These are phyloP conservation scores for Rhadinocentrus ornatus DNA, from an alignment of 2,797 vertebrate species.

Conservation along the genomic window DNA sequence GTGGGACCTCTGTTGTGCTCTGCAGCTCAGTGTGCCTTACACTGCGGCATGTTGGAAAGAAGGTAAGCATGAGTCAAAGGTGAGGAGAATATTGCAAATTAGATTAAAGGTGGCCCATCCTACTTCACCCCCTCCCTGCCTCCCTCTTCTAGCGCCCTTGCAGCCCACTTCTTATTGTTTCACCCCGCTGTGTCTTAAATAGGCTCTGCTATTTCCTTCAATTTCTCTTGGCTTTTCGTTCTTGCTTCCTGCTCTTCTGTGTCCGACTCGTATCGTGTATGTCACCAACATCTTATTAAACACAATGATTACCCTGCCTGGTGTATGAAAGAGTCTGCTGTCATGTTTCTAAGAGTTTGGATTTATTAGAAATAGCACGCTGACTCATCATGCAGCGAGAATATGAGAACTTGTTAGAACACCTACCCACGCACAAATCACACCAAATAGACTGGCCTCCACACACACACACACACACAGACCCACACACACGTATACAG, in stretches of 20 bases:
- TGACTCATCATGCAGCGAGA: constrained; percentile 69
- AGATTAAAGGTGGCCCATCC: constrained; percentile 33
- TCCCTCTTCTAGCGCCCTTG: constrained; percentile 29
- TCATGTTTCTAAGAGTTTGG: constrained; percentile 48
- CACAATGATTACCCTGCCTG: constrained; percentile 9
- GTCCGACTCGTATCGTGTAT: constrained; percentile 41
- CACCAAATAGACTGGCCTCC: constrained; percentile 16
- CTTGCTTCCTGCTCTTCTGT: constrained; percentile 12
- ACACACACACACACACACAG: constrained; percentile 2
- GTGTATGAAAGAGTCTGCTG: constrained; percentile 27
- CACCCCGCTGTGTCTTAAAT: constrained; percentile 47
- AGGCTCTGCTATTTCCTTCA: constrained; percentile 16
- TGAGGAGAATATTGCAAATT: constrained; percentile 33
- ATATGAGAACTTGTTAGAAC: constrained; percentile 53
- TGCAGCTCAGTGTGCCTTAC: constrained; percentile 15
- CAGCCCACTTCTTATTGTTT: constrained; percentile 47
- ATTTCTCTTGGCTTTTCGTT: constrained; percentile 17
- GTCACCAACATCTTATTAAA: constrained; percentile 53
- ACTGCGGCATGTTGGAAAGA: constrained; percentile 29
- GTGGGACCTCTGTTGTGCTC: constrained; percentile 26
- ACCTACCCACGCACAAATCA: constrained; percentile 55
- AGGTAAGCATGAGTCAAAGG: constrained; percentile 24
- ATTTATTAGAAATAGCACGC: constrained; percentile 59
- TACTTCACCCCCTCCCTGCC: not conserved
- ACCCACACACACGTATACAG: constrained; percentile 28